These are phyloP conservation scores for Amblyjoppa proteus DNA, from an alignment of 2,888 invertebrate species.

Conservation along the genomic window DNA sequence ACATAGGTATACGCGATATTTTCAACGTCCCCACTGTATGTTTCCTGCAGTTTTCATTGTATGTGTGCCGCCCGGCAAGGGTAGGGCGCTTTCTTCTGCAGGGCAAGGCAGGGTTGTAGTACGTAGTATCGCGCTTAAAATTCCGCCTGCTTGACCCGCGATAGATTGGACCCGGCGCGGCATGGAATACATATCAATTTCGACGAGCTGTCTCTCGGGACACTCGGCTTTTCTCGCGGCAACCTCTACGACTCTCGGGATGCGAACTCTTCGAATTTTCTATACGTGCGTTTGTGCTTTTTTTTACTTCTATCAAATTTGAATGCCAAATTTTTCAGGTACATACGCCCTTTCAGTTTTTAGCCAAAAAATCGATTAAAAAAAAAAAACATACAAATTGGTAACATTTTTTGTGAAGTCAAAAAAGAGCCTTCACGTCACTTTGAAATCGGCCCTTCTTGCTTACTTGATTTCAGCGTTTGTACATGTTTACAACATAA, in stretches of 20 bases:
- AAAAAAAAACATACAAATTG: background rate
- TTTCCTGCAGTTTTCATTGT: conserved; percentile 63
- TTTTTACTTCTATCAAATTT: background rate
- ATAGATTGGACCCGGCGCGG: conserved; percentile 83
- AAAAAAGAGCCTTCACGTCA: too few species aligned
- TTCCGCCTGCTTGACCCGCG: conserved; percentile 85
- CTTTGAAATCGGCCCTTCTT: too few species aligned
- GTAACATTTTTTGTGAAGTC: background rate
- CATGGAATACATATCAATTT: conserved; percentile 85
- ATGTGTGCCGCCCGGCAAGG: conserved; percentile 24
- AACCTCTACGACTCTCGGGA: conserved; percentile 4
- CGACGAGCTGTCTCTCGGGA: conserved; percentile 79
- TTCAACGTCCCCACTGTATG: conserved; percentile 53
- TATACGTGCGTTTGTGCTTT: conserved; percentile 7
- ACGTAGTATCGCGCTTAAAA: conserved; percentile 82
- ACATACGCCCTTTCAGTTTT: background rate
- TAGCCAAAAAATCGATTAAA: background rate
- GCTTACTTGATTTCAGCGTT: too few species aligned
- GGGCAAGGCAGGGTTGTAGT: conserved; percentile 53
- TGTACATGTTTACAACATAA: too few species aligned
- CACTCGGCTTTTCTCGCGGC: conserved; percentile 26
- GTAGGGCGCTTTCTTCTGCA: conserved; percentile 26
- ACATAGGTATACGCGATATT: conserved; percentile 54
- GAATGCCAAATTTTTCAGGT: background rate
- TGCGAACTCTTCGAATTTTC: conserved; percentile 16